Conservation (phyloP, 2,113 vertebrate species). For the Herpailurus yagouaroundi region DNA sequence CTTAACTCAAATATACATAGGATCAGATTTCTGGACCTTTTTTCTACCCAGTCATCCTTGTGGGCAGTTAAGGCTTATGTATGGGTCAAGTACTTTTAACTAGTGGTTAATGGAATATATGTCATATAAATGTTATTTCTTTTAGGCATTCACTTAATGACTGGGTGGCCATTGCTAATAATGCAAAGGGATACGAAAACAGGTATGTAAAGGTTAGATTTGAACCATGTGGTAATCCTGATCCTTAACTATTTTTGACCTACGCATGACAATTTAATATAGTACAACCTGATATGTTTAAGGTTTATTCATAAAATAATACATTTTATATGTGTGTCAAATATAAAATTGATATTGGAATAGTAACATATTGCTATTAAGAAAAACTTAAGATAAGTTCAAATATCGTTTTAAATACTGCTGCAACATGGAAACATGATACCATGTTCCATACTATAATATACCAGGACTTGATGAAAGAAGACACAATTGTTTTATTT, state of each 20-base stretch:
- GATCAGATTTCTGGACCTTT: not conserved
- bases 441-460: not conserved
- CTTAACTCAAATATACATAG: not conserved
- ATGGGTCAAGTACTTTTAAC: not conserved
- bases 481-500: not conserved
- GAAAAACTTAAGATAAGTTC: not conserved
- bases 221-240: not conserved
- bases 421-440: not conserved
- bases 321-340: not conserved
- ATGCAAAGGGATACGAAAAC: not conserved
- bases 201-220: not conserved
- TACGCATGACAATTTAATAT: not conserved
- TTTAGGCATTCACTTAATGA: not conserved
- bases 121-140: not conserved
- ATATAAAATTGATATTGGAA: constrained; percentile 2
- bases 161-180: not conserved
- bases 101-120: not conserved
- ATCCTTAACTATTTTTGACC: not conserved
- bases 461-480: not conserved
- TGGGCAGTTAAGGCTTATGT: not conserved
- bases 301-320: not conserved
- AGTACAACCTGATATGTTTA: not conserved
- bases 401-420: not conserved
- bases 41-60: not conserved
- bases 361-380: not conserved